Conservation (phyloP, 2,888 invertebrate species). For the Hirtodrosophila trivittata region DNA sequence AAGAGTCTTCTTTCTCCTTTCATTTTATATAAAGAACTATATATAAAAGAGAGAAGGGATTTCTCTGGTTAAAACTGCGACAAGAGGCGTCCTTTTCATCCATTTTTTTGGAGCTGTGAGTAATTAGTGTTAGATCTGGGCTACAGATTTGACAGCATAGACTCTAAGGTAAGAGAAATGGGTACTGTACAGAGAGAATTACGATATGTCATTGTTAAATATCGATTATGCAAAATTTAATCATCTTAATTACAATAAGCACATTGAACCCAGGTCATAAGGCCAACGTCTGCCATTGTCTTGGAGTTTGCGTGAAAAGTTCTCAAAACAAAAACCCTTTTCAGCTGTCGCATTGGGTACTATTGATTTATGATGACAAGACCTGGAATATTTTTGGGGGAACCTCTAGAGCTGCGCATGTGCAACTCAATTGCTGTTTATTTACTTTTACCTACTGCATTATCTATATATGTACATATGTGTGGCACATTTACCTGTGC, state of each 20-base stretch:
- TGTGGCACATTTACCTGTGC: slow-evolving; percentile 48
- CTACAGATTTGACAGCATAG: not conserved
- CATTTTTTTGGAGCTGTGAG: not conserved
- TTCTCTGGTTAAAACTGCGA: too few species aligned
- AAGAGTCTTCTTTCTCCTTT: too few species aligned
- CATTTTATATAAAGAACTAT: too few species aligned
- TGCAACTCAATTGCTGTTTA: slow-evolving; percentile 80
- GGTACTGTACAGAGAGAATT: not conserved
- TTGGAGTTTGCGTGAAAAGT: slow-evolving; percentile 32
- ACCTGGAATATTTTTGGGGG: slow-evolving; percentile 1
- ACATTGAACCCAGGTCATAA: slow-evolving; percentile 9
- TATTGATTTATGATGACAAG: slow-evolving; percentile 77
- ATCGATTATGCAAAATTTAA: slow-evolving; percentile 68
- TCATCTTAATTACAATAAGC: slow-evolving; percentile 64
- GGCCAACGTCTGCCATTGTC: slow-evolving; percentile 39
- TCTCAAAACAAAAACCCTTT: slow-evolving; percentile 71
- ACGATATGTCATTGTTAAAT: slow-evolving; percentile 2
- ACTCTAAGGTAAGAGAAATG: not conserved
- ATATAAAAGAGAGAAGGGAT: too few species aligned
- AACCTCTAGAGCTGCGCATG: slow-evolving; percentile 49
- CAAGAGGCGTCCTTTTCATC: too few species aligned
- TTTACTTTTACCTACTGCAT: slow-evolving; percentile 48
- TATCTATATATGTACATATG: not conserved
- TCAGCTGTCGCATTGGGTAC: slow-evolving; percentile 76
- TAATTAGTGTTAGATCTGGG: slow-evolving; percentile 7